Conservation (phyloP, 2,888 invertebrate genomes). For the Matsumyia berberina region DNA sequence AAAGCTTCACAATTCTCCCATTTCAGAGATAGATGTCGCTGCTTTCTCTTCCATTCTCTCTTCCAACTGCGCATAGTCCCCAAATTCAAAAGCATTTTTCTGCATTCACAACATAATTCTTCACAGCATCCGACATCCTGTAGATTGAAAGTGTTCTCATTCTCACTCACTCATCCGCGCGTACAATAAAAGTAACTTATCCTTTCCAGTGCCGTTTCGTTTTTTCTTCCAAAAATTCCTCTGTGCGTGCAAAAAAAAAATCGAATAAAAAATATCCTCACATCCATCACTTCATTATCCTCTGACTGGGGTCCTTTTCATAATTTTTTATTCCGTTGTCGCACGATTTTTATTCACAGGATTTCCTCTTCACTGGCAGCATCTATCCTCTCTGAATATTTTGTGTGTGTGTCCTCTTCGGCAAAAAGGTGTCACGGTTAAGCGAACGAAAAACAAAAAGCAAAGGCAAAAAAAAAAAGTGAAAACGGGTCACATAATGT, state of each 20-base stretch:
- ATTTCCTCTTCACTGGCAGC: constrained; percentile 33
- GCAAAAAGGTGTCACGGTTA: constrained; percentile 72
- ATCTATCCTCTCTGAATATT: constrained; percentile 20
- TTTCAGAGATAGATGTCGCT: constrained; percentile 46
- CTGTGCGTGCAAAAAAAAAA: constrained; percentile 45
- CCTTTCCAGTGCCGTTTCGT: constrained; percentile 44
- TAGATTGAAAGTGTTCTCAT: constrained; percentile 66
- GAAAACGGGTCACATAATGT: constrained; percentile 67
- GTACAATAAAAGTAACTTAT: constrained; percentile 64
- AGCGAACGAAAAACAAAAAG: constrained; percentile 21
- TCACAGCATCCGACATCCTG: constrained; percentile 68
- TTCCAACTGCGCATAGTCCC: constrained; percentile 47
- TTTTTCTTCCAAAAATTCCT: constrained; percentile 36
- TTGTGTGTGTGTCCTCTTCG: constrained; percentile 30
- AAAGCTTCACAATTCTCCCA: background rate
- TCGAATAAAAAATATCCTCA: constrained; percentile 19
- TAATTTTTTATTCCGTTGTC: constrained; percentile 61
- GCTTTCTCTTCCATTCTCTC: constrained; percentile 7
- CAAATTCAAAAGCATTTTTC: constrained; percentile 29
- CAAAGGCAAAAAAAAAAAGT: constrained; percentile 31
- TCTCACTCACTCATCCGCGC: constrained; percentile 72
- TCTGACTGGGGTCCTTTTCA: constrained; percentile 55
- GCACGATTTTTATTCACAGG: constrained; percentile 30
- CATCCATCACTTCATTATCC: constrained; percentile 70
- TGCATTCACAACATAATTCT: constrained; percentile 43